These are phyloP conservation scores for mouse (Mus musculus) DNA, from an alignment of 2,113 vertebrate genomes.

Conservation along the genomic window DNA sequence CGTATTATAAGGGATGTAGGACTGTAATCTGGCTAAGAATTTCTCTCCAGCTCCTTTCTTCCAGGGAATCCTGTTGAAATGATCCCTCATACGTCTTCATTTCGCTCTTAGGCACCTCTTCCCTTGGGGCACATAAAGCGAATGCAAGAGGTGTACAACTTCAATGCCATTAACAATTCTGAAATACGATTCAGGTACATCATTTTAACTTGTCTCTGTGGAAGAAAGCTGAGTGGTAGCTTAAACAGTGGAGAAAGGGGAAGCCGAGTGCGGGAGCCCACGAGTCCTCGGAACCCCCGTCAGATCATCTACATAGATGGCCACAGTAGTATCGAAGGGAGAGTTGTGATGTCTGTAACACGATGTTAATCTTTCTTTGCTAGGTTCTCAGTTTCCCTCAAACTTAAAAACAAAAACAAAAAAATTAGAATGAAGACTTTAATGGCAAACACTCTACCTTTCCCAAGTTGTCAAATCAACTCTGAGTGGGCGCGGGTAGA, in stretches of 20 bases:
- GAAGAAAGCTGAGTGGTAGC: conserved; percentile 69
- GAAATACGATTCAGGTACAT: conserved; percentile 96
- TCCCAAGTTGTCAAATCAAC: not conserved
- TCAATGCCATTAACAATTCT: conserved; percentile 91
- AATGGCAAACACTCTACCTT: conserved; percentile 29
- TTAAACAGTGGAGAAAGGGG: conserved; percentile 40
- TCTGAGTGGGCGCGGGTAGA: conserved; percentile 17
- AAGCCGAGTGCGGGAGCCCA: not conserved
- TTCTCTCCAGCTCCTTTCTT: conserved; percentile 76
- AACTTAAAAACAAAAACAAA: conserved; percentile 6
- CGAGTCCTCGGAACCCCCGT: not conserved
- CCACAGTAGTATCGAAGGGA: not conserved
- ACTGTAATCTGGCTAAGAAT: conserved; percentile 68
- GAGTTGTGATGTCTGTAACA: not conserved
- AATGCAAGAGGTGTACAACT: conserved; percentile 95
- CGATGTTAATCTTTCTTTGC: conserved; percentile 5
- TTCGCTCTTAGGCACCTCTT: conserved; percentile 89
- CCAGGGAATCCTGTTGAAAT: conserved; percentile 78
- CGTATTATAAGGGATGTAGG: conserved; percentile 41
- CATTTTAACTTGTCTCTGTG: conserved; percentile 77
- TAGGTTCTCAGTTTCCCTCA: conserved; percentile 12
- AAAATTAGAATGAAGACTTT: not conserved
- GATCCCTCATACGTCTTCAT: conserved; percentile 57
- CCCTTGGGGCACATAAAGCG: conserved; percentile 92
- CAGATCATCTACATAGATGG: not conserved